Evolutionary conservation across 2,113 vertebrate genomes (phyloP).

Genomic region (Trichechus manatus): DNA sequence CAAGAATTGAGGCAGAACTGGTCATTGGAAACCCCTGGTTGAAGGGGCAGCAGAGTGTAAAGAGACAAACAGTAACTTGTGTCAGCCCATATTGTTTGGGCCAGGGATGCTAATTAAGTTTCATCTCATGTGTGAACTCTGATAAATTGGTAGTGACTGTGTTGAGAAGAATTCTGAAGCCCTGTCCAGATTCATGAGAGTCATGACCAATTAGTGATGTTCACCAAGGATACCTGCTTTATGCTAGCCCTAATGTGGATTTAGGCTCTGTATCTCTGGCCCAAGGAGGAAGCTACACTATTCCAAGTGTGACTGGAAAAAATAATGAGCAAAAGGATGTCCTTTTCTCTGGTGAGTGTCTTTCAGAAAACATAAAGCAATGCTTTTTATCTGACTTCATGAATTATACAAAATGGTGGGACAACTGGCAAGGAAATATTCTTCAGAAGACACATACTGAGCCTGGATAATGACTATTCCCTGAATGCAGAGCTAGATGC

Average conservation of each 20-base stretch:
- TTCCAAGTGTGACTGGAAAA: neutral
- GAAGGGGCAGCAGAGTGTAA: neutral
- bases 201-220: neutral
- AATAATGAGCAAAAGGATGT: neutral
- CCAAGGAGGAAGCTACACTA: neutral
- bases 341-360: neutral
- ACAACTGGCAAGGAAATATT: neutral
- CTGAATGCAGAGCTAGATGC: neutral
- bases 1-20: neutral
- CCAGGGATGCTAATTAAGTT: neutral
- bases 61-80: neutral
- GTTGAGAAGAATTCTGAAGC: neutral
- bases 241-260: neutral
- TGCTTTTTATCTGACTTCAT: slow-evolving; percentile 36
- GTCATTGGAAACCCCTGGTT: neutral
- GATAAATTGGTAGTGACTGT: neutral
- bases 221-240: neutral
- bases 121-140: neutral
- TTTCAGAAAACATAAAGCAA: neutral
- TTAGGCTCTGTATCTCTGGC: neutral
- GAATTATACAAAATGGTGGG: neutral
- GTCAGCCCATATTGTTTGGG: neutral
- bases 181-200: neutral
- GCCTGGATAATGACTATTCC: neutral
- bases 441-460: neutral